Evolutionary conservation across 2,888 invertebrate genomes (phyloP).

Genomic region (Apodemia hepburni): DNA sequence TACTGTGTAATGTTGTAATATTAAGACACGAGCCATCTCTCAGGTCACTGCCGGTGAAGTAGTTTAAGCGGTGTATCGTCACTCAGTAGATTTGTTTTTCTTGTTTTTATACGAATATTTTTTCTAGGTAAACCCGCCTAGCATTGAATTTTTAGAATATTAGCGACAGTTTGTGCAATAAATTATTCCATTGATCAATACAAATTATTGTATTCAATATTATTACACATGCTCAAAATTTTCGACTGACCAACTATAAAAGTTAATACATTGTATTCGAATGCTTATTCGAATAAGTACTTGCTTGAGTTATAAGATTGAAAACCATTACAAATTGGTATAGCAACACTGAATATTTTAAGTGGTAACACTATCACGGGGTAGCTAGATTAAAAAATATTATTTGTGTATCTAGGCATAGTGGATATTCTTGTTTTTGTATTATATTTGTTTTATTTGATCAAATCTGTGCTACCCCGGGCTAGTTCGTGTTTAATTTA

Average conservation of each 20-base stretch:
- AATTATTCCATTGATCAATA: slow-evolving; percentile 59
- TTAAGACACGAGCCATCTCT: slow-evolving; percentile 45
- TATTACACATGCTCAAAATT: slow-evolving; percentile 69
- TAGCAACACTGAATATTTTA: slow-evolving; percentile 3
- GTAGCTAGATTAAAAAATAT: slow-evolving; percentile 13
- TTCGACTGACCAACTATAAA: slow-evolving; percentile 77
- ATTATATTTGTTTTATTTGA: slow-evolving; percentile 8
- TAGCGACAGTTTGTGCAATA: slow-evolving; percentile 72
- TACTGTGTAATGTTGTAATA: slow-evolving; percentile 18
- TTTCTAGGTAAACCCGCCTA: slow-evolving; percentile 38
- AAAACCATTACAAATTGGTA: slow-evolving; percentile 1
- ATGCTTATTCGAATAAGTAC: slow-evolving; percentile 31
- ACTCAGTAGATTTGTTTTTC: slow-evolving; percentile 31
- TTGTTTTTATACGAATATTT: slow-evolving; percentile 40
- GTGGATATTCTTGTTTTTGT: slow-evolving; percentile 11
- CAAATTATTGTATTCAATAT: slow-evolving; percentile 49
- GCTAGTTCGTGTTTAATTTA: slow-evolving; percentile 22
- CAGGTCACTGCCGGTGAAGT: slow-evolving; percentile 62
- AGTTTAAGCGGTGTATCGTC: slow-evolving; percentile 49
- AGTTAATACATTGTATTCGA: slow-evolving; percentile 38
- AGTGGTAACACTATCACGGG: slow-evolving; percentile 1
- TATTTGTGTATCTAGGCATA: slow-evolving; percentile 9
- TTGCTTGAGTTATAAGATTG: slow-evolving; percentile 20
- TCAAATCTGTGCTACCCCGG: slow-evolving; percentile 18
- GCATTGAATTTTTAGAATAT: slow-evolving; percentile 40